Conservation (phyloP, 2,888 invertebrate species). For the Tachina lurida region DNA sequence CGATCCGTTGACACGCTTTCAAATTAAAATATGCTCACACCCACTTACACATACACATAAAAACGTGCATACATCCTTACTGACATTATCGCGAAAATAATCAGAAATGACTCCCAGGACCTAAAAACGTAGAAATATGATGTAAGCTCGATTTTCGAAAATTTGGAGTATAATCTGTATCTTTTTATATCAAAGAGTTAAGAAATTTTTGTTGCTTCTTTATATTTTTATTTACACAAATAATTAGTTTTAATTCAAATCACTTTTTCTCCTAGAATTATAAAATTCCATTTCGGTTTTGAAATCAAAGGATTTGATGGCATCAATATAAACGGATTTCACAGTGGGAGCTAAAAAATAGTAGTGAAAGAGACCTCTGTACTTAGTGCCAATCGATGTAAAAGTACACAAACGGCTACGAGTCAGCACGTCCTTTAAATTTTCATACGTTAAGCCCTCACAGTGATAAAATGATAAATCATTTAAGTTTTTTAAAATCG, state of each 20-base stretch:
- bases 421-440: slow-evolving; percentile 45
- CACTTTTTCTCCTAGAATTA: not conserved
- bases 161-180: too few relatives aligned
- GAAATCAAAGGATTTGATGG: slow-evolving; percentile 55
- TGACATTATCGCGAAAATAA: too few relatives aligned
- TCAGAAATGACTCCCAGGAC: too few relatives aligned
- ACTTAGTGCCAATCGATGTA: slow-evolving; percentile 36
- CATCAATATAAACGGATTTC: slow-evolving; percentile 73
- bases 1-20: too few relatives aligned
- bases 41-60: too few relatives aligned
- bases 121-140: too few relatives aligned
- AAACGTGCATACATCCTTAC: too few relatives aligned
- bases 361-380: slow-evolving; percentile 47
- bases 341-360: slow-evolving; percentile 61
- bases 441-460: slow-evolving; percentile 43
- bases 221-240: not conserved
- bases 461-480: slow-evolving; percentile 38
- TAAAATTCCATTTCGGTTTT: slow-evolving; percentile 30
- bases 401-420: slow-evolving; percentile 15
- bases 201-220: not conserved
- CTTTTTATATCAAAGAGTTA: too few relatives aligned
- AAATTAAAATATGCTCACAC: too few relatives aligned
- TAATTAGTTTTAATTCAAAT: not conserved
- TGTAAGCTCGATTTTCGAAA: too few relatives aligned
- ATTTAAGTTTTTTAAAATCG: not conserved